Evolutionary conservation across 2,113 vertebrate species (phyloP), one percentile per base, ranked within the genome.

Genomic region (Empidonax alnorum): DNA sequence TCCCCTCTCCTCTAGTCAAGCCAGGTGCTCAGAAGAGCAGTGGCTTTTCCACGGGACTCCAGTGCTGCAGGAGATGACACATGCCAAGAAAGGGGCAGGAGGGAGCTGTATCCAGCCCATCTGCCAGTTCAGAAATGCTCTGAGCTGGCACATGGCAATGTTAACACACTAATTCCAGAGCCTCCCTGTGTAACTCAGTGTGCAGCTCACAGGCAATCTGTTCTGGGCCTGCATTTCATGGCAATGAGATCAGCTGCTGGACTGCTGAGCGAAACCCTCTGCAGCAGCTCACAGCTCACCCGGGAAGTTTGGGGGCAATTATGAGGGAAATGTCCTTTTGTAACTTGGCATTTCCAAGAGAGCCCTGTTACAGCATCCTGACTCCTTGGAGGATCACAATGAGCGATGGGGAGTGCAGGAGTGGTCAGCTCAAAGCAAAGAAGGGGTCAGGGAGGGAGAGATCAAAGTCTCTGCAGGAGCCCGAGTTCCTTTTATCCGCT

Each of bases 221-320:
- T 65, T 84, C 88, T 49, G 30, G 92, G 85, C 76, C 67, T 69
- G 73, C 95, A 87, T 93, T 93, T 91, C 94, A 84, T 5, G 25
- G 90, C 90, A 76, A 35, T 94, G 92, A 96, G 86, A 85, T 95
- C 96, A 96, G 86, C 52, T 47, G 61, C 55, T 89, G 83, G 88
- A 89, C 80, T 61, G 78, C 50, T 14, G 46, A 67, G 82, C 82
- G 85, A 90, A 93, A 77, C 35, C 61, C 59, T 86, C 93, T 37
- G 67, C 87, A 83, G 90, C 0, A 0, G 52, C 72, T 89, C 90
- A 30, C 56, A 96, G 30, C 53, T 93, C 92, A 81, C 88, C 96
- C 92, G 88, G 96, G 90, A 93, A 93, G 91, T 87, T 55, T 82
- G 67, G 80, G 84, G 94, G 93, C 76, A 73, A 69, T 71, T 61